Conservation (phyloP, 2,888 invertebrate species). For the Limnephilus lunatus region DNA sequence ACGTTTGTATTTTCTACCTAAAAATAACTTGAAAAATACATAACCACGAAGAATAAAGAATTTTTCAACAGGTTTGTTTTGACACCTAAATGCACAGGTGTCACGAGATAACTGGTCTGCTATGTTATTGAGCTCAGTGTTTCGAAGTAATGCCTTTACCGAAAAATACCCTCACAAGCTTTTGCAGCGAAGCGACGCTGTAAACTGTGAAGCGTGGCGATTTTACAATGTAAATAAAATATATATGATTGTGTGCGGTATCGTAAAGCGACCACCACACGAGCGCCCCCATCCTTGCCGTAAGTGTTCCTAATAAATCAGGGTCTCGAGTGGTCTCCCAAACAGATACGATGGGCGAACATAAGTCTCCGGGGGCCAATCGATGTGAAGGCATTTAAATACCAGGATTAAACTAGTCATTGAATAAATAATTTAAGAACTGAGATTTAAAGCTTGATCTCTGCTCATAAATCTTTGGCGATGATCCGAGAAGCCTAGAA, state of each 20-base stretch:
- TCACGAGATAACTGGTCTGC: neutral
- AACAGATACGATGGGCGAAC: conserved; percentile 62
- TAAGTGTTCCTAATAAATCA: conserved; percentile 60
- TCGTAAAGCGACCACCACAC: conserved; percentile 24
- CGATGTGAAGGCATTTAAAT: conserved; percentile 28
- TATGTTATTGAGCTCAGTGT: neutral
- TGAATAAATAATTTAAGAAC: neutral
- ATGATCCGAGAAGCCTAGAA: conserved; percentile 13
- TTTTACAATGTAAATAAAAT: conserved; percentile 17
- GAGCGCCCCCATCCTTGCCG: neutral
- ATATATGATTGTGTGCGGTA: conserved; percentile 2
- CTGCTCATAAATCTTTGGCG: conserved; percentile 1
- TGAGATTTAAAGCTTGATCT: neutral
- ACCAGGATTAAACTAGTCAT: conserved; percentile 19
- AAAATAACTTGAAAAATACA: neutral
- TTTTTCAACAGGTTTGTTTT: neutral
- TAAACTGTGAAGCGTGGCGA: neutral
- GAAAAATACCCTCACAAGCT: neutral
- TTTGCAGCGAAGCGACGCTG: conserved; percentile 15
- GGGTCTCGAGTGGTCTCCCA: conserved; percentile 60
- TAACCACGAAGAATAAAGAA: neutral
- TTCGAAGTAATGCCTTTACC: neutral
- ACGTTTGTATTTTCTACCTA: neutral
- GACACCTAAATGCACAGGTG: neutral
- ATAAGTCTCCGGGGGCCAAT: conserved; percentile 46